These are phyloP conservation scores for Muscicapa comitata DNA, from an alignment of 2,797 vertebrate genomes.

Conservation along the genomic window DNA sequence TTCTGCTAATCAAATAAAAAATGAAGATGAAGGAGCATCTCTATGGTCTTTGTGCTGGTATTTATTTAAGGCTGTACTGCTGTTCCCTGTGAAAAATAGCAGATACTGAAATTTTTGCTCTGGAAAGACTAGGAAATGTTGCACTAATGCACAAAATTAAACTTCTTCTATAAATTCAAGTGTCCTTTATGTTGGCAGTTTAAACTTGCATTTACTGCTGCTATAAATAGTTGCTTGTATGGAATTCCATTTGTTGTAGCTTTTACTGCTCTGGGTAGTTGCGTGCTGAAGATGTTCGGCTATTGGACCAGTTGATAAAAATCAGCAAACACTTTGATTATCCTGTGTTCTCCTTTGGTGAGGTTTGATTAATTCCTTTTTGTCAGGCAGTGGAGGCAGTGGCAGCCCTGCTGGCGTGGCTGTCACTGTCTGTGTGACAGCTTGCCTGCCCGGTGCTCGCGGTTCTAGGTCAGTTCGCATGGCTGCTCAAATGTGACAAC, in stretches of 20 bases:
- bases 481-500: slow-evolving; percentile 65
- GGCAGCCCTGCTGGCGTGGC: slow-evolving; percentile 36
- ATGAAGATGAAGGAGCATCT: neutral
- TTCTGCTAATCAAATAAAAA: slow-evolving; percentile 19
- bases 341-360: neutral
- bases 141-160: slow-evolving; percentile 19
- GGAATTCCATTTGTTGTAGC: neutral
- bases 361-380: slow-evolving; percentile 31
- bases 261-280: neutral
- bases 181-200: slow-evolving; percentile 22
- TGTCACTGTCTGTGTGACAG: slow-evolving; percentile 51
- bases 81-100: neutral
- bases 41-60: neutral
- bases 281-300: neutral
- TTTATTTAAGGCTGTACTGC: neutral
- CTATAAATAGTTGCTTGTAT: neutral
- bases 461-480: slow-evolving; percentile 60
- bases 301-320: neutral
- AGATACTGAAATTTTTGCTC: neutral
- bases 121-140: neutral
- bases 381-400: neutral
- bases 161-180: slow-evolving; percentile 32
- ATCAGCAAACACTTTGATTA: slow-evolving; percentile 31
- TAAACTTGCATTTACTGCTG: neutral
- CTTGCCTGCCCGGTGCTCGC: slow-evolving; percentile 17